Evolutionary conservation across 2,888 invertebrate species (phyloP).

Genomic region (Ceraclea dissimilis): DNA sequence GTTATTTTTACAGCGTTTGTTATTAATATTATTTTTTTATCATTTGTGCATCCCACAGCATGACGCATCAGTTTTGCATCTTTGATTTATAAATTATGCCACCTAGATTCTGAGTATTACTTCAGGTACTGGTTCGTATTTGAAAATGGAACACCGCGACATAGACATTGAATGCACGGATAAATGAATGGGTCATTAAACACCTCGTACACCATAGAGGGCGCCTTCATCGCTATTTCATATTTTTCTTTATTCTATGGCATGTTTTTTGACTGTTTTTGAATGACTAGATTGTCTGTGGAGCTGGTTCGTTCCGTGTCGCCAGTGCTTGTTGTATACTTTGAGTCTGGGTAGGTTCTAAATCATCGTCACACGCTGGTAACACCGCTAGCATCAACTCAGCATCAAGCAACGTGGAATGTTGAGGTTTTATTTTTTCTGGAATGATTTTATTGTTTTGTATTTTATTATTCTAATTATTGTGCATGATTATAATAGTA

Average conservation of each 20-base stretch:
- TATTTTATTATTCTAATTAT: conserved; percentile 16
- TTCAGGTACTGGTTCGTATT: conserved; percentile 92
- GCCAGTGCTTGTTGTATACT: conserved; percentile 96
- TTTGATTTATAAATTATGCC: conserved; percentile 35
- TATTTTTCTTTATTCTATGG: too few relatives aligned
- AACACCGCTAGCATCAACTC: neutral
- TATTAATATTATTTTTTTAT: conserved; percentile 32
- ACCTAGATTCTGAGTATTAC: conserved; percentile 91
- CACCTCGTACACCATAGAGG: too few relatives aligned
- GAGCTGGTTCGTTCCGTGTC: neutral
- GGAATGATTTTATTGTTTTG: conserved; percentile 26
- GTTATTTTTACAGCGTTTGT: conserved; percentile 5
- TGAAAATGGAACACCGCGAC: conserved; percentile 30
- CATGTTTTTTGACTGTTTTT: too few relatives aligned
- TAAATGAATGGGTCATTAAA: neutral
- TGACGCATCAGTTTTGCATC: conserved; percentile 6
- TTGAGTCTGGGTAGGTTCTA: conserved; percentile 49
- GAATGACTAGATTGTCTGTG: neutral
- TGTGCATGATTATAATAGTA: conserved; percentile 4
- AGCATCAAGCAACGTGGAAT: conserved; percentile 11
- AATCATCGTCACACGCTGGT: conserved; percentile 10
- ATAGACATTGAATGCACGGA: conserved; percentile 24
- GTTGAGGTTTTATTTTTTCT: conserved; percentile 22
- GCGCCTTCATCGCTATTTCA: too few relatives aligned
- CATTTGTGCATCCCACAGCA: conserved; percentile 32